Evolutionary conservation across 2,888 invertebrate genomes (phyloP).

Genomic region (Latrodectus elegans): DNA sequence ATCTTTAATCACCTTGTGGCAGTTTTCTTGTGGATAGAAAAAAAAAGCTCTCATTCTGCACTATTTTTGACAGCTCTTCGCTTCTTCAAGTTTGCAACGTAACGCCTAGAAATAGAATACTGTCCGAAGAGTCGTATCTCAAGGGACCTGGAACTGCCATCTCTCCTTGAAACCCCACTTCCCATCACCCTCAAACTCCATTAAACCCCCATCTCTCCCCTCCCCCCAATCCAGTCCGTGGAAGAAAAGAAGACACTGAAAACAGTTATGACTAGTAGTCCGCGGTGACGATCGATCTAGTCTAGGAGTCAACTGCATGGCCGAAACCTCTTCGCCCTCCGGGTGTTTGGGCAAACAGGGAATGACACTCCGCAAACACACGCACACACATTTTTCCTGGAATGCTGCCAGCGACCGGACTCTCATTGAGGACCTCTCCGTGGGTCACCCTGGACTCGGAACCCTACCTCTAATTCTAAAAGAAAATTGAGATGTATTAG

Average conservation of each 20-base stretch:
- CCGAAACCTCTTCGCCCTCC: neutral
- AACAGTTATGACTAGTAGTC: constrained; percentile 43
- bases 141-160: neutral
- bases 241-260: constrained; percentile 42
- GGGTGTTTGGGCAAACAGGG: neutral
- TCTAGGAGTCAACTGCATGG: constrained; percentile 37
- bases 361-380: neutral
- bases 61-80: constrained; percentile 5
- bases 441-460: too few relatives aligned
- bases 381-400: constrained; percentile 1
- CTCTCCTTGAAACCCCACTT: constrained; percentile 15
- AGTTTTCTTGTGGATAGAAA: neutral
- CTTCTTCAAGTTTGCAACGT: constrained; percentile 5
- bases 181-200: constrained; percentile 9
- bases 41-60: constrained; percentile 1
- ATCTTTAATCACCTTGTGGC: constrained; percentile 2
- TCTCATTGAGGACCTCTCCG: neutral
- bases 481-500: too few relatives aligned
- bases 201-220: constrained; percentile 13
- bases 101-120: constrained; percentile 3
- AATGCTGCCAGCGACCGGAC: neutral
- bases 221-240: neutral
- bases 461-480: too few relatives aligned
- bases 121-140: neutral
- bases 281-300: constrained; percentile 35